Base-by-base conservation (phyloP, 2,797 vertebrate species). In the Acropternis orthonyx region DNA sequence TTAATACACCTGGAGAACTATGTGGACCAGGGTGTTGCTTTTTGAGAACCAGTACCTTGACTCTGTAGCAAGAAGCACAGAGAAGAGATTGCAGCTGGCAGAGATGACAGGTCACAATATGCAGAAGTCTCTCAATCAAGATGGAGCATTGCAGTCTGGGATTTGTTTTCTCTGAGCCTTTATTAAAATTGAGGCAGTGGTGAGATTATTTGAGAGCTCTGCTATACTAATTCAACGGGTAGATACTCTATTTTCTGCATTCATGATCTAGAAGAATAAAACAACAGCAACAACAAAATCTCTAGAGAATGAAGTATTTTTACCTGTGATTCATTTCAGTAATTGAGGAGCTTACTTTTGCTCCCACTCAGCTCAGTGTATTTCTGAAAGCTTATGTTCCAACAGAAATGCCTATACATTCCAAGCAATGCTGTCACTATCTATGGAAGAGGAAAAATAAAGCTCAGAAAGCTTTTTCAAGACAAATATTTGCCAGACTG, bases 171-270 rank as follows among this genome's bases (percentile, higher is more conserved):
- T 75, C 51, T 66, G n/a, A 51, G 28, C 24, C 51, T 62, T 87
- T 85, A 76, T 69, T 73, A 91, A 66, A 89, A 76, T 4, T 69
- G 24, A 76, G 28, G 51, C 23, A 48, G 46, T 1, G 16, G 9
- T 55, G 58, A 89, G 58, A 78, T 66, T 75, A 55, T 48, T 84
- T 82, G n/a, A 69, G 59, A 89, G n/a, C 44, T 91, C 11, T 79
- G 30, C 62, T 43, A 3, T 2, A 51, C 30, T 48, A 73, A 75
- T 39, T 89, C n/a, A 75, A 6, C 24, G 22, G 23, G 26, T 9
- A 80, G 69, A 46, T 56, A 34, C 0, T 56, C 8, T 30, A 43
- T 71, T 80, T 92, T 77, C 65, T 80, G n/a, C 15, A 74, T 14
- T 52, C 6, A 2, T 20, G 11, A 41, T 84, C 54, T 68, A 58